Base-by-base conservation (phyloP, 1,140 invertebrate species). In the Parapsyche elsis region DNA sequence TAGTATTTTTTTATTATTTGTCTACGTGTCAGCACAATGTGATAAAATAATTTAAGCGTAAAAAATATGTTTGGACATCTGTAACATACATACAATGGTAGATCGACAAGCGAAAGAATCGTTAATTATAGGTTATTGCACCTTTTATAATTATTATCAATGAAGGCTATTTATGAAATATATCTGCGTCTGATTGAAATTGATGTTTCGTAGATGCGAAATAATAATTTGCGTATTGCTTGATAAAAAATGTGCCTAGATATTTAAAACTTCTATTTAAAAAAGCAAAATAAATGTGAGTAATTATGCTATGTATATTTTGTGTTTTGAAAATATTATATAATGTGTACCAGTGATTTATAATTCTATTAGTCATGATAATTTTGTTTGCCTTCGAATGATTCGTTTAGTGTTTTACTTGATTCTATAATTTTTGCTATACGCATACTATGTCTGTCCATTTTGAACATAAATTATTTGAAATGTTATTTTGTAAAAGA, bases 21-120 rank as follows among this genome's bases (percentile, higher is more conserved):
- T 23, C 23, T 21, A 26, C 64, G 12, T 64, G 57, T 77, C 53
- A 64, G 57, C 75, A 77, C 75, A 77, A 77, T 77, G 75, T 77
- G 75, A 77, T 77, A 77, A 64, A 77, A 77, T 57, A 23, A 44
- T 64, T 64, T 64, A 64, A 64, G 30, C 0, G 2, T 7, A 67
- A 23, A 67, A 19, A 67, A 67, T 67, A 26, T 67, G 19, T 67
- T 67, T 23, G 5, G 61, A 2, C 19, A 67, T 23, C 9, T 23
- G 21, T 67, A 10, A 16, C n/a, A n/a, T n/a, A 67, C 21, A 10
- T 26, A 7, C 21, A 23, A 26, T 14, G 16, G 49, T 53, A 12
- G 49, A 14, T 53, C 16, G 49, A 53, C 4, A 53, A 14, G 49
- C 12, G 49, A 10, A 5, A 2, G 49, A 53, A 53, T 53, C 49